These are phyloP conservation scores for Diaperis boleti DNA, from an alignment of 2,888 invertebrate species.

Conservation along the genomic window DNA sequence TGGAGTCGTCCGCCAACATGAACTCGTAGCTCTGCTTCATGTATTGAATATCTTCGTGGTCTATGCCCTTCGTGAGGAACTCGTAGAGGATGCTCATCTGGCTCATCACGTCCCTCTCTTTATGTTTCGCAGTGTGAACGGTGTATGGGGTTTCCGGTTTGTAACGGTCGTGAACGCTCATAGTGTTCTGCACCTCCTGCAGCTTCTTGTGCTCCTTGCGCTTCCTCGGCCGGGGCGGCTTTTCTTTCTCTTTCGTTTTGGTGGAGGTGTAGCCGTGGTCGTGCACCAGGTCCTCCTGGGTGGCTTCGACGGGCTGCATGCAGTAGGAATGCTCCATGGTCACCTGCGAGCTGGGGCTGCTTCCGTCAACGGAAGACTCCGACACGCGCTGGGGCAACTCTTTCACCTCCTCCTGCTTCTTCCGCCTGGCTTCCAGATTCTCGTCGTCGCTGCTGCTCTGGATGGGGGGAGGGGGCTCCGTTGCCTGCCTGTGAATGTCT, in stretches of 20 bases:
- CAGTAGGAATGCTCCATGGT: conserved; percentile 89
- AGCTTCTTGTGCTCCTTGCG: conserved; percentile 61
- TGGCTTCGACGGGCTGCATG: conserved; percentile 72
- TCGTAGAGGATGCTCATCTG: conserved; percentile 90
- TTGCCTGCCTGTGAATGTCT: conserved; percentile 20
- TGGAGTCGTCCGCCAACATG: conserved; percentile 83
- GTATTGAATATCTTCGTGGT: conserved; percentile 89
- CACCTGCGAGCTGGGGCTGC: conserved; percentile 67
- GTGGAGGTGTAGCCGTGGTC: conserved; percentile 67
- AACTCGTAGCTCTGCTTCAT: conserved; percentile 87
- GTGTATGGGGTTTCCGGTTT: conserved; percentile 40
- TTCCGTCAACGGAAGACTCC: conserved; percentile 59
- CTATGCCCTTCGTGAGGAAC: conserved; percentile 91
- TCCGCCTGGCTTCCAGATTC: conserved; percentile 62
- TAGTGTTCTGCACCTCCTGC: conserved; percentile 62
- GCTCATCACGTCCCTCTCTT: conserved; percentile 76
- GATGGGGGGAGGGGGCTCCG: conserved; percentile 1
- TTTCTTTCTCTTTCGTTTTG: conserved; percentile 53
- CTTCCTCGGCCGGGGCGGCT: conserved; percentile 56
- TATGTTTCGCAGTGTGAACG: conserved; percentile 65
- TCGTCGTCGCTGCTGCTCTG: conserved; percentile 69
- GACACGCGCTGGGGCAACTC: conserved; percentile 58
- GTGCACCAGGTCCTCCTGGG: conserved; percentile 67
- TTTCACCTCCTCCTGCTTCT: conserved; percentile 57
- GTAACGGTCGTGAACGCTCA: conserved; percentile 47